Conservation (phyloP, 2,113 vertebrate species). For the Malurus alboscapulatus region DNA sequence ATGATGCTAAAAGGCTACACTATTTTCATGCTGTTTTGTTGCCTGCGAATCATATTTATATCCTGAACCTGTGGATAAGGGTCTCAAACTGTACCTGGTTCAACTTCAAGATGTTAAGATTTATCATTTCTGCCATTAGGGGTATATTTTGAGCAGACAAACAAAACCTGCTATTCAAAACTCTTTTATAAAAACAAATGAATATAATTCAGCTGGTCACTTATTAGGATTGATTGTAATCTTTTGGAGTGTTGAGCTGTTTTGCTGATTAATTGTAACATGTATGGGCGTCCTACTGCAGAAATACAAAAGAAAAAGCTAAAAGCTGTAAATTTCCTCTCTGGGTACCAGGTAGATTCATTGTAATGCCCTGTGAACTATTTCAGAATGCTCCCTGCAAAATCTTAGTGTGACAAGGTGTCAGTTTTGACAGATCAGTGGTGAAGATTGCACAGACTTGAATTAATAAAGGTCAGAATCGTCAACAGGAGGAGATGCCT, state of each 20-base stretch:
- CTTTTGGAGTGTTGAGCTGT: constrained; percentile 12
- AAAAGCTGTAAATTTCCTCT: not conserved
- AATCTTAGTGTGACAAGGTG: constrained; percentile 72
- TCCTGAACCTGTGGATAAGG: not conserved
- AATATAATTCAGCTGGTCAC: not conserved
- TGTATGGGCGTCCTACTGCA: not conserved
- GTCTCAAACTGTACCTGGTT: constrained; percentile 8
- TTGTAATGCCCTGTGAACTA: constrained; percentile 53
- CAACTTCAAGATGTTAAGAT: constrained; percentile 35
- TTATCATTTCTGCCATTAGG: constrained; percentile 38
- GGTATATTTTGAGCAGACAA: constrained; percentile 28
- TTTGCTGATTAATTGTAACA: constrained; percentile 14
- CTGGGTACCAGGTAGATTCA: constrained; percentile 26
- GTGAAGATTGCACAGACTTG: constrained; percentile 68
- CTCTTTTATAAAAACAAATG: constrained; percentile 41
- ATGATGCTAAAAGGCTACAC: not conserved
- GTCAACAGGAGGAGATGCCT: constrained; percentile 68
- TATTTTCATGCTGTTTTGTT: not conserved
- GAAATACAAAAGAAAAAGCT: constrained; percentile 18
- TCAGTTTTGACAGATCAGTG: constrained; percentile 73
- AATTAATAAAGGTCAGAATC: constrained; percentile 83
- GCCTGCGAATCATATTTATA: not conserved
- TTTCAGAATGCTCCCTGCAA: constrained; percentile 70
- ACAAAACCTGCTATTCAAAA: constrained; percentile 50
- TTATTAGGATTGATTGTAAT: constrained; percentile 3